Conservation (phyloP, 2,797 vertebrate species). For the Crenuchus spilurus region DNA sequence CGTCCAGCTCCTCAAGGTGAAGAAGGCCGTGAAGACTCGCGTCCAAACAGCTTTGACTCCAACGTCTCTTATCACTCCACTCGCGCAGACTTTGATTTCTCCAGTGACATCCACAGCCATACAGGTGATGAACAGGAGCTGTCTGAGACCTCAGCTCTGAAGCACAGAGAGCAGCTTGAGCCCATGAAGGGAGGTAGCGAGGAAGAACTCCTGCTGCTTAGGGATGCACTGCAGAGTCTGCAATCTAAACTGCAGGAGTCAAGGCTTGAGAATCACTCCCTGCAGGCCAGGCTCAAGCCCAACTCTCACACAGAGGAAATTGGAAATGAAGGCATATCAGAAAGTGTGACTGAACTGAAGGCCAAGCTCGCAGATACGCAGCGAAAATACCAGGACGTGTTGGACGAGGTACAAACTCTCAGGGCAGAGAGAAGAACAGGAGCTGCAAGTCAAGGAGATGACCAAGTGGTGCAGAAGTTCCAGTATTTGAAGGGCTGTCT, state of each 20-base stretch:
- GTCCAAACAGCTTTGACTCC: slow-evolving; percentile 80
- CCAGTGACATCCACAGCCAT: slow-evolving; percentile 10
- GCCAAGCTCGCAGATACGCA: slow-evolving; percentile 84
- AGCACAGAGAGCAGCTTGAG: slow-evolving; percentile 45
- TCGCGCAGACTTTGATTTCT: slow-evolving; percentile 77
- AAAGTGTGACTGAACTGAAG: slow-evolving; percentile 84
- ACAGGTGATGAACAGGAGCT: slow-evolving; percentile 54
- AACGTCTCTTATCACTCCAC: slow-evolving; percentile 82
- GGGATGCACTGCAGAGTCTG: slow-evolving; percentile 78
- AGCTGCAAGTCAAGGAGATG: slow-evolving; percentile 48
- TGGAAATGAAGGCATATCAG: slow-evolving; percentile 73
- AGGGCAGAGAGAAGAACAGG: slow-evolving; percentile 70
- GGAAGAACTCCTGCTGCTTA: slow-evolving; percentile 77
- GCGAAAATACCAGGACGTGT: slow-evolving; percentile 80
- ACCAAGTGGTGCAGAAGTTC: slow-evolving; percentile 62
- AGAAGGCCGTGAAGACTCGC: slow-evolving; percentile 71
- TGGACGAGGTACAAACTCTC: slow-evolving; percentile 81
- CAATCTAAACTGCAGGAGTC: slow-evolving; percentile 82
- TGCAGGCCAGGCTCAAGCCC: slow-evolving; percentile 78
- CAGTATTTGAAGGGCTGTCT: slow-evolving; percentile 62
- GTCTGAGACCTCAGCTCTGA: slow-evolving; percentile 55
- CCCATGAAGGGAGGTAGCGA: slow-evolving; percentile 55
- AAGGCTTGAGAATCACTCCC: slow-evolving; percentile 77
- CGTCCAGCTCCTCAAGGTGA: slow-evolving; percentile 67
- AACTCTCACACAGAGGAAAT: slow-evolving; percentile 60